These are phyloP conservation scores for Solenopsis fugax DNA, from an alignment of 1,140 invertebrate genomes.

Conservation along the genomic window DNA sequence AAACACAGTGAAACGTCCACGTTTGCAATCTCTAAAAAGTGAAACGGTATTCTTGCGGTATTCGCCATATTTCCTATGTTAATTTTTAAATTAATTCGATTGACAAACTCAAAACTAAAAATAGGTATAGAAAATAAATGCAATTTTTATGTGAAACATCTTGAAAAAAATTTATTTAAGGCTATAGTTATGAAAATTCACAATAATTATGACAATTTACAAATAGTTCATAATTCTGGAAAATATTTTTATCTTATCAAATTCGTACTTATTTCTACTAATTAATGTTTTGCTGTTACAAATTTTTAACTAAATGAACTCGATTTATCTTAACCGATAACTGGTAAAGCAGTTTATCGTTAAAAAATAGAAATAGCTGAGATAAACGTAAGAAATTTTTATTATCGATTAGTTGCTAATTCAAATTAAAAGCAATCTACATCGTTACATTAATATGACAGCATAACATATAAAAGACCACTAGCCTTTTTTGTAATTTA, in stretches of 20 bases:
- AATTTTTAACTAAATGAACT: conserved; percentile 6
- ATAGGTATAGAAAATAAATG: background rate
- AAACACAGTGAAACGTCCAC: background rate
- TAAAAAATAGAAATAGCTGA: background rate
- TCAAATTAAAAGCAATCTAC: background rate
- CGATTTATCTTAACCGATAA: background rate
- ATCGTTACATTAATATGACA: background rate
- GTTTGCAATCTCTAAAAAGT: conserved; percentile 4
- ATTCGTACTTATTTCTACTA: background rate
- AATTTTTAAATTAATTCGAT: background rate
- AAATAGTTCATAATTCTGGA: background rate
- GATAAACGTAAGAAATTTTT: background rate
- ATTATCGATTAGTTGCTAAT: background rate
- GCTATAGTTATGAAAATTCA: background rate
- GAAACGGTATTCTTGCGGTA: conserved; percentile 8
- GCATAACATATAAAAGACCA: background rate
- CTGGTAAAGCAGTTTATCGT: background rate
- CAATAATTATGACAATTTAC: background rate
- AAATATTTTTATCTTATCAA: background rate
- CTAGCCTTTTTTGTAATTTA: background rate
- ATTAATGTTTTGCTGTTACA: background rate
- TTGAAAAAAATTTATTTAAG: background rate
- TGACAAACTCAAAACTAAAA: background rate
- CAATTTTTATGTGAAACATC: background rate
- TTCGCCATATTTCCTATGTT: background rate